Evolutionary conservation across 1,140 invertebrate species (phyloP).

Genomic region (Drosophila mayri): DNA sequence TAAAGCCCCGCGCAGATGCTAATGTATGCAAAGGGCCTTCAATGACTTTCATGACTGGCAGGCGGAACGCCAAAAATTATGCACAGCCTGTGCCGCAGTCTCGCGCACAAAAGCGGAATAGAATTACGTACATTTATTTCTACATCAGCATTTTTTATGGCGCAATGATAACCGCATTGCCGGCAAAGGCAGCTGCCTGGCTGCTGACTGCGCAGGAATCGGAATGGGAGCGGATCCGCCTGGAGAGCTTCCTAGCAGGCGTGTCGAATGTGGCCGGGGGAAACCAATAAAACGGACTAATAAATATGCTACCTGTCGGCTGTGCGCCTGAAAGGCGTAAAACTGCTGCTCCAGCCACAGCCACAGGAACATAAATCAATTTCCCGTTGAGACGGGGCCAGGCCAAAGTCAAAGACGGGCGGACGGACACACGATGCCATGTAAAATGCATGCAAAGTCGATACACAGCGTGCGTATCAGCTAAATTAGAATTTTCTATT

Average conservation of each 20-base stretch:
- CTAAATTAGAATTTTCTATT: slow-evolving; percentile 69
- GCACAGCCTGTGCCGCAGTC: slow-evolving; percentile 34
- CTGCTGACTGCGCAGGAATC: slow-evolving; percentile 33
- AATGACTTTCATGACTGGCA: slow-evolving; percentile 49
- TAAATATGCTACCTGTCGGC: slow-evolving; percentile 72
- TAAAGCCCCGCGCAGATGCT: slow-evolving; percentile 73
- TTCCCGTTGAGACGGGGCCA: slow-evolving; percentile 46
- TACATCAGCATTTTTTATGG: slow-evolving; percentile 75
- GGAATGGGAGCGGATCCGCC: background rate
- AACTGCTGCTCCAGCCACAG: slow-evolving; percentile 42
- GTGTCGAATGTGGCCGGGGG: slow-evolving; percentile 14
- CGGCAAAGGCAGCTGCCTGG: slow-evolving; percentile 30
- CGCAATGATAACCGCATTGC: slow-evolving; percentile 55
- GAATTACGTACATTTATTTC: slow-evolving; percentile 77
- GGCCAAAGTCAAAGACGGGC: slow-evolving; percentile 31
- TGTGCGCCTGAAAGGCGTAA: slow-evolving; percentile 64
- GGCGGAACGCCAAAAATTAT: slow-evolving; percentile 48
- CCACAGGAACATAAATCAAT: slow-evolving; percentile 58
- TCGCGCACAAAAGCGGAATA: slow-evolving; percentile 55
- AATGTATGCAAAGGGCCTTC: slow-evolving; percentile 79
- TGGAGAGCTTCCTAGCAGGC: slow-evolving; percentile 38
- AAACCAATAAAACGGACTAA: slow-evolving; percentile 71
- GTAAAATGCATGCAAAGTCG: slow-evolving; percentile 65
- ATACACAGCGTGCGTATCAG: slow-evolving; percentile 28
- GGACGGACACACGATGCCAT: slow-evolving; percentile 25